Evolutionary conservation across 2,888 invertebrate genomes (phyloP).

Genomic region (Meteorus colon): DNA sequence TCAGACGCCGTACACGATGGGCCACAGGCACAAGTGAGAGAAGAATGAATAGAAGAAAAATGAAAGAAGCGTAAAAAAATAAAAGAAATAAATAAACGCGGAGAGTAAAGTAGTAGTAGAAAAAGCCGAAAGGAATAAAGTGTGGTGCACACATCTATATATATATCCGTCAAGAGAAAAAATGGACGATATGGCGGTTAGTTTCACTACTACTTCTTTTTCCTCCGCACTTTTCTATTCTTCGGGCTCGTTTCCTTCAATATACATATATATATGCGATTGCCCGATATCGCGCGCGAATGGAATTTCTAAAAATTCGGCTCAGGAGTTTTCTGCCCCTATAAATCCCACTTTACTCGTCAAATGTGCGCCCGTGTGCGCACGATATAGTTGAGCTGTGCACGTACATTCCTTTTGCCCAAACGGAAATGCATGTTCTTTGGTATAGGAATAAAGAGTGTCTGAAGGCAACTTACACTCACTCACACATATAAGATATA

Average conservation of each 20-base stretch:
- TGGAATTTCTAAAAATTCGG: conserved; percentile 50
- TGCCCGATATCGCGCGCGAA: conserved; percentile 42
- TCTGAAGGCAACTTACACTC: conserved; percentile 28
- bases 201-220: not conserved
- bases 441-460: conserved; percentile 13
- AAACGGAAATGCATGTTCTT: conserved; percentile 36
- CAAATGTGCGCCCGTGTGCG: conserved; percentile 20
- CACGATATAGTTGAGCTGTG: conserved; percentile 23
- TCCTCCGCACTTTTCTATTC: not conserved
- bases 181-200: not conserved
- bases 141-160: not conserved
- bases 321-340: conserved; percentile 32
- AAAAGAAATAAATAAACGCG: not conserved
- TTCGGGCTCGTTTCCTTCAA: not conserved
- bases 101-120: not conserved
- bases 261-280: conserved; percentile 22
- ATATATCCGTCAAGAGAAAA: not conserved
- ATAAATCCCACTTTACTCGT: conserved; percentile 38
- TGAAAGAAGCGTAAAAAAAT: conserved; percentile 30
- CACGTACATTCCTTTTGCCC: conserved; percentile 18
- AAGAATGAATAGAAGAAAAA: conserved; percentile 18
- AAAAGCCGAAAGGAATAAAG: not conserved
- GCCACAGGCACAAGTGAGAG: conserved; percentile 16
- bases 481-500: not conserved
- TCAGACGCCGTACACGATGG: conserved; percentile 6